Evolutionary conservation across 2,888 invertebrate species (phyloP), one percentile per base, ranked within the genome.

Genomic region (Meiosimyza decipiens): DNA sequence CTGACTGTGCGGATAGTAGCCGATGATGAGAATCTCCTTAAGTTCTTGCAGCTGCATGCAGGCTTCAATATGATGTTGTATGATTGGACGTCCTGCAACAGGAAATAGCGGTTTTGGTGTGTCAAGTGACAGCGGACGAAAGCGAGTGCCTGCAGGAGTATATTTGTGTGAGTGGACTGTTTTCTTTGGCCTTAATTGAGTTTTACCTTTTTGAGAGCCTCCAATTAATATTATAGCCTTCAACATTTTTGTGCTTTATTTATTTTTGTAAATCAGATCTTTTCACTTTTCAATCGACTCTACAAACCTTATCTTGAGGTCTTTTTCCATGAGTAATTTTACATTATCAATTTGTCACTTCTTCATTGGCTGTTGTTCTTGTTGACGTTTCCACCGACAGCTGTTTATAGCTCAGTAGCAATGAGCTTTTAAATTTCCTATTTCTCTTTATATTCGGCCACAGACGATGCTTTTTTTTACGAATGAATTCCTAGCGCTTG

Each of bases 81-180:
- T 95, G 75, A 99, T 90, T 0, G 99, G 98, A 55, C 96, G 88
- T 0, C 99, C 99, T 67, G 98, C 99, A 15, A 99, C 94, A 0
- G 98, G 98, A 87, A 99, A 99, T 16, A 99, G 86, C 0, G 99
- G 99, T 86, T 99, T 99, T 0, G 99, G 98, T n/a, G 95, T 93
- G 84, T 99, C 98, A 74, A 99, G 88, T 0, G 98, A 98, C 4
- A 99, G 89, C 0, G 99, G 99, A 0, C 99, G 92, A 87, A 99
- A 99, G 71, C 99, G 90, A 11, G 99, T 99, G 1, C 99, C 99
- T 98, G 15, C 28, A 16, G 47, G 11, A 6, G 65, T 72, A 69
- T 3, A 33, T 28, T 9, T 47, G 22, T 28, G 49, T 18, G 22
- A 49, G 16, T 9, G 6, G 3, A 50, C 7, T 28, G 50, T 55